A percentile compares a stretch with the other conserved stretches of the same genome.
phyloP scores from a whole-genome alignment of 2,797 vertebrate genomes.

The Scarus forsteni region DNA sequence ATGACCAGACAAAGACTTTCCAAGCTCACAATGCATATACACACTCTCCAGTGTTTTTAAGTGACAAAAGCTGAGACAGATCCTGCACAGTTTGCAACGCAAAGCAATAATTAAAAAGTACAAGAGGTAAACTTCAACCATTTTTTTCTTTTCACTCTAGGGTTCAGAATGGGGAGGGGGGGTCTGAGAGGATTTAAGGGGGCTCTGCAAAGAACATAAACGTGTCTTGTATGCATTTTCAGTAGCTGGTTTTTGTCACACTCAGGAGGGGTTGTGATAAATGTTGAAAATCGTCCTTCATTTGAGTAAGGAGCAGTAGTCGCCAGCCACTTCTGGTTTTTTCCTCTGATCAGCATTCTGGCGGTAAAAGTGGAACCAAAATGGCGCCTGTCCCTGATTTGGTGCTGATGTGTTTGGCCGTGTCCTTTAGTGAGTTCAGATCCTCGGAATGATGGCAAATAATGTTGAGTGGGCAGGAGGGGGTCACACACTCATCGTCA shows the following conservation, averaged over 20 bases:
- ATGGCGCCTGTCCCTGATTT: constrained; percentile 86
- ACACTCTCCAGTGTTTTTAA: constrained; percentile 92
- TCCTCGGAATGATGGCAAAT: constrained; percentile 92
- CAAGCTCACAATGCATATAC: constrained; percentile 89
- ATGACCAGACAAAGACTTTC: constrained; percentile 67
- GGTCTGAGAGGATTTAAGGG: not conserved
- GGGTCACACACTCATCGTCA: constrained; percentile 99
- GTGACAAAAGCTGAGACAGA: constrained; percentile 88
- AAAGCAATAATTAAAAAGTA: constrained; percentile 84
- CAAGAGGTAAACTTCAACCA: constrained; percentile 80
- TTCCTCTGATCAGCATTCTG: constrained; percentile 74
- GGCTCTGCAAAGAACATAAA: constrained; percentile 78
- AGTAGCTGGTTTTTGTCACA: constrained; percentile 90
- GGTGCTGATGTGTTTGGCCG: constrained; percentile 90
- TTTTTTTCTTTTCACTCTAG: constrained; percentile 57
- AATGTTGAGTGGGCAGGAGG: constrained; percentile 62
- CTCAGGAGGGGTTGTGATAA: constrained; percentile 79
- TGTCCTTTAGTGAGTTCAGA: constrained; percentile 77
- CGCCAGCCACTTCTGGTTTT: constrained; percentile 77
- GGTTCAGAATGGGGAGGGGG: constrained; percentile 17
- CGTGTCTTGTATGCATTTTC: constrained; percentile 91
- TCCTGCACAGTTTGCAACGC: constrained; percentile 90
- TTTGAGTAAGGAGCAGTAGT: constrained; percentile 93
- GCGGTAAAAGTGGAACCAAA: constrained; percentile 91
- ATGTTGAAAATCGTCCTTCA: constrained; percentile 90